A percentile compares a stretch with the other conserved stretches of the same genome.
These are phyloP conservation scores for Macroramphosus scolopax DNA, from an alignment of 2,797 vertebrate species.

Conservation along the genomic window DNA sequence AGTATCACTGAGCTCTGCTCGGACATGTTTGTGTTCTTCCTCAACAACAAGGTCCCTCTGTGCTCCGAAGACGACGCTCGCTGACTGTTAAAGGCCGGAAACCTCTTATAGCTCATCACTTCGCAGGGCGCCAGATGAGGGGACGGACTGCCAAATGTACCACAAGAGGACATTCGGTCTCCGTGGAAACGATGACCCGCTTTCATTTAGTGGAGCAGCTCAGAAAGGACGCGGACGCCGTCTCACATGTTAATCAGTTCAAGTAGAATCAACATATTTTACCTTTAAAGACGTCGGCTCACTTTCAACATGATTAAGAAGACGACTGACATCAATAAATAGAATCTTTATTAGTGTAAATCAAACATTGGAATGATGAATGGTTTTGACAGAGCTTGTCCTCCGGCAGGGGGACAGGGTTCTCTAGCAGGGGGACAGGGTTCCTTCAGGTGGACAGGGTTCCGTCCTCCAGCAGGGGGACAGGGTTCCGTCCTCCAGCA, in stretches of 20 bases:
- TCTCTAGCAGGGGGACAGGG: no score
- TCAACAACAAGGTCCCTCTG: constrained; percentile 47
- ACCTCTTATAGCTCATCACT: constrained; percentile 8
- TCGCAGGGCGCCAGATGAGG: background rate
- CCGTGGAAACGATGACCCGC: background rate
- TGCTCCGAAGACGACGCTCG: background rate
- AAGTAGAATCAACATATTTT: no score
- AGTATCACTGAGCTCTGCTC: no score
- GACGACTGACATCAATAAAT: constrained; percentile 50
- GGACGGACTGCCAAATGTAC: constrained; percentile 2
- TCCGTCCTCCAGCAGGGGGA: no score
- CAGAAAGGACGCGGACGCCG: no score
- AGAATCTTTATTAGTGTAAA: constrained; percentile 31
- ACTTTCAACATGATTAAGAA: background rate
- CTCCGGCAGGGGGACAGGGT: no score
- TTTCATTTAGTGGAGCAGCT: background rate
- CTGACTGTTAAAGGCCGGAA: constrained; percentile 19
- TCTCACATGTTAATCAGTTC: no score
- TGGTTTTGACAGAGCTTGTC: constrained; percentile 16
- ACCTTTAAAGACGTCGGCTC: no score
- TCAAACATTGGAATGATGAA: constrained; percentile 46
- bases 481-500: no score
- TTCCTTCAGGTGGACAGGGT: no score
- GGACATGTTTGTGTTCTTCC: no score
- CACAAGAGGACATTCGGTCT: background rate